Evolutionary conservation across 2,113 vertebrate genomes (phyloP), one percentile per base, ranked within the genome.

Genomic region (Glareola pratincola): DNA sequence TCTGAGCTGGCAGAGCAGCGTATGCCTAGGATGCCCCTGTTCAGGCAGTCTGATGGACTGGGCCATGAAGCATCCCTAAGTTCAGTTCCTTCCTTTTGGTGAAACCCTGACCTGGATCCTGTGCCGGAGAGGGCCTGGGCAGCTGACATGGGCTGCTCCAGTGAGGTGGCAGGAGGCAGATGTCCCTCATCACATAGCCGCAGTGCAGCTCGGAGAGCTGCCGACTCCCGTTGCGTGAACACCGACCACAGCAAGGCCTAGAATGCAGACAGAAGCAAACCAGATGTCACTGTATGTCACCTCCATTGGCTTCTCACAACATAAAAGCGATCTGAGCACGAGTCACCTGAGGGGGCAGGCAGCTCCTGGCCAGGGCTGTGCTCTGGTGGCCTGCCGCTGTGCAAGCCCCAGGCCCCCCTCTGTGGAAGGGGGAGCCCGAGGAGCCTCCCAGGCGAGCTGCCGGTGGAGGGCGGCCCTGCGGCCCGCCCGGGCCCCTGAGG

Each of bases 21-120:
- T 10, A 4, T 48, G 39, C 21, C 1, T 2, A 22, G 6, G 23
- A 29, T 8, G 21, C 5, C 6, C 3, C 1, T 56, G 45, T 43
- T 53, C 1, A 3, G 51, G 29, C 47, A 17, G n/a, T 6, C 23
- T 45, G n/a, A 14, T 3, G 50, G 47, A 20, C 10, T 14, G 0
- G 0, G 51, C 26, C 14, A 10, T 3, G 37, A 8, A 1, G 0
- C 0, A 2, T 4, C 20, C 22, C 3, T 0, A 4, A 12, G 9
- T 12, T 16, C 1, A 2, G 22, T 11, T 39, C 24, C 24, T 47
- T 37, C 27, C 20, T 24, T 47, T 30, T 1, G 30, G 34, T 17
- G n/a, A 32, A 32, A 4, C 14, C 11, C 9, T 18, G 64, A 14
- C 12, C 36, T 36, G 45, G 1, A 14, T 17, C 12, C 69, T 20